phyloP scores from a whole-genome alignment of 2,888 invertebrate genomes.

The Laothoe populi region DNA sequence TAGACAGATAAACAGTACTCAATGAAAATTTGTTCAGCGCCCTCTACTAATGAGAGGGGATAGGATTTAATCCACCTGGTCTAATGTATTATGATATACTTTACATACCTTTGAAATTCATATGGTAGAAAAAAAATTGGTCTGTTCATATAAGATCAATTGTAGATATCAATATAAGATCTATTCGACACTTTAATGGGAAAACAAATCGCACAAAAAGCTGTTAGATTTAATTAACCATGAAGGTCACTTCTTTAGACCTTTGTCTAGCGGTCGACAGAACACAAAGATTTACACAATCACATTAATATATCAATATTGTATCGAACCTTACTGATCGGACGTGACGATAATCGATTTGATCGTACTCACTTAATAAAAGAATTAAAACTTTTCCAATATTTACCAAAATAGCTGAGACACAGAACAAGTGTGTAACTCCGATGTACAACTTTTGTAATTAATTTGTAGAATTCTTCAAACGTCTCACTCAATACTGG shows the following conservation, averaged over 20 bases:
- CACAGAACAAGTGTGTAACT: neutral
- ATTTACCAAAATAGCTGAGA: conserved; percentile 5
- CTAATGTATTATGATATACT: too few relatives aligned
- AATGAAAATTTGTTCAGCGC: too few relatives aligned
- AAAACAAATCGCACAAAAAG: neutral
- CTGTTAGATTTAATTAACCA: neutral
- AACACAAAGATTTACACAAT: neutral
- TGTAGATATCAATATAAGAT: neutral
- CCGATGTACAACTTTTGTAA: conserved; percentile 6
- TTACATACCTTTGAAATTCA: too few relatives aligned
- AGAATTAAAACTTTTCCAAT: conserved; percentile 17
- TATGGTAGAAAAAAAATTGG: too few relatives aligned
- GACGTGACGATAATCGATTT: neutral
- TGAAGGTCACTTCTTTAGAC: neutral
- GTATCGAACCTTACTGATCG: neutral
- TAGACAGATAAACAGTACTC: too few relatives aligned
- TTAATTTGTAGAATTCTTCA: conserved; percentile 7
- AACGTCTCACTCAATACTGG: neutral
- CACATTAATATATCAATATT: neutral
- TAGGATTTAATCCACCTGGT: too few relatives aligned
- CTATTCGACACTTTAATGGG: neutral
- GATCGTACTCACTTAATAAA: neutral
- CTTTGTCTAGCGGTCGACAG: neutral
- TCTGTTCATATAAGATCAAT: too few relatives aligned
- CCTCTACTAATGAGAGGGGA: too few relatives aligned